Base-by-base conservation (phyloP, 92 coral and sea anemone species). In the Porites divaricata region DNA sequence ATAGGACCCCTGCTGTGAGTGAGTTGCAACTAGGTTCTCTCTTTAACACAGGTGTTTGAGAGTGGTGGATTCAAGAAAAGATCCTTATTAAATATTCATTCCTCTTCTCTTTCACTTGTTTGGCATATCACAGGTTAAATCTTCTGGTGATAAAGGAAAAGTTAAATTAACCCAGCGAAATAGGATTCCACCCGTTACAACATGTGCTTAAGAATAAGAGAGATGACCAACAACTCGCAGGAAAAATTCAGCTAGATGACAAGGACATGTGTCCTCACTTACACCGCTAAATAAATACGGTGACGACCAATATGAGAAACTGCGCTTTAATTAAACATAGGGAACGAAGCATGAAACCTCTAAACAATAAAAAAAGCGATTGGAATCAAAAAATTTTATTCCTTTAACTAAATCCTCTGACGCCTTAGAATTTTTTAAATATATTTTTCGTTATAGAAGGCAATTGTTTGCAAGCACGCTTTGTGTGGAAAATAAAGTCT, bases 71-170 rank as follows among this genome's bases (percentile, higher is more conserved):
- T 75, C 78, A 65, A 71, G 64, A 77, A 83, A 75, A 14, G 89
- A 65, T 11, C 86, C 86, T 49, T 72, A 67, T 87, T 77, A 90
- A 90, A 86, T 62, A 90, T 90, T 90, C 80, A 90, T 90, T 61
- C 11, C 49, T 4, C 15, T 22, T 67, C 78, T 70, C 15, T 86
- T 71, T 63, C 58, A 82, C 71, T 63, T 82, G 86, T 70, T 82
- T 82, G 79, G 72, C 41, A 58, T 63, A 72, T 72, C 79, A 17
- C 86, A 82, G 86, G 86, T 82, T 72, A 70, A 68, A 82, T 82
- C 86, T 73, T 82, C 45, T 82, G 26, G 11, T 19, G 72, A 73
- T 63, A 72, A 72, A 82, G 53, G 63, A 22, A 82, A 61, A 82
- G 70, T 64, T 72, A 82, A 82, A 72, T 82, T 59, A 82, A 72